Percentiles rank a stretch among this genome's conserved stretches.
phyloP scores from a whole-genome alignment of 2,113 vertebrate species.

The Gymnarchus niloticus region DNA sequence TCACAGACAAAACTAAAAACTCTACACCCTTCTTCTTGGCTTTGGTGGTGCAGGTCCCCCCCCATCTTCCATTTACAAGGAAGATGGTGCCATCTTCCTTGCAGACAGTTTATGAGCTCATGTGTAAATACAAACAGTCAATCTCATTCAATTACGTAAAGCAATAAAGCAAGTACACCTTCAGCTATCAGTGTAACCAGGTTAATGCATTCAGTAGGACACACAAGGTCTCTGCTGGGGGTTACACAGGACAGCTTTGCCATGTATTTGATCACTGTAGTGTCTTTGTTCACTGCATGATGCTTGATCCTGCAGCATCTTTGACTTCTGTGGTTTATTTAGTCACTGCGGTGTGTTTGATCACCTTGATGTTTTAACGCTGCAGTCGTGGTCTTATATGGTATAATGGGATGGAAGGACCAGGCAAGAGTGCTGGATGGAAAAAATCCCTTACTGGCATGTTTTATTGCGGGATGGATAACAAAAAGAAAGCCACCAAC shows the following conservation, averaged over 20 bases:
- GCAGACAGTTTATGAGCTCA: not conserved
- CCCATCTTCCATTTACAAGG: no score
- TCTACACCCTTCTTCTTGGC: not conserved
- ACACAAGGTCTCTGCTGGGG: constrained; percentile 1
- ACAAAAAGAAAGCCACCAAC: no score
- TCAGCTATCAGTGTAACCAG: not conserved
- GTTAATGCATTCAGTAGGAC: not conserved
- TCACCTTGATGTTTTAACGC: not conserved
- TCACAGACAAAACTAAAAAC: not conserved
- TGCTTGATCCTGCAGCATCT: not conserved
- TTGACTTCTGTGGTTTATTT: not conserved
- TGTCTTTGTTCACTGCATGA: not conserved
- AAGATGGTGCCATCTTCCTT: not conserved
- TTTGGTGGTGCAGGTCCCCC: not conserved
- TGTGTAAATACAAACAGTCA: not conserved
- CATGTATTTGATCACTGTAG: not conserved
- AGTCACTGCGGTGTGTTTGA: not conserved
- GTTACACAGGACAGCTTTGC: not conserved
- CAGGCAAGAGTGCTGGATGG: no score
- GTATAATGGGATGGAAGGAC: no score
- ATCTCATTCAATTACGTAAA: not conserved
- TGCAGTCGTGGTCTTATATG: no score
- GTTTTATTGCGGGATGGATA: no score
- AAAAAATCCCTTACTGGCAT: no score
- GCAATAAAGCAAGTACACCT: not conserved